Evolutionary conservation across 1,140 invertebrate genomes (phyloP), one percentile per base, ranked within the genome.

Genomic region (Grapholita molesta): DNA sequence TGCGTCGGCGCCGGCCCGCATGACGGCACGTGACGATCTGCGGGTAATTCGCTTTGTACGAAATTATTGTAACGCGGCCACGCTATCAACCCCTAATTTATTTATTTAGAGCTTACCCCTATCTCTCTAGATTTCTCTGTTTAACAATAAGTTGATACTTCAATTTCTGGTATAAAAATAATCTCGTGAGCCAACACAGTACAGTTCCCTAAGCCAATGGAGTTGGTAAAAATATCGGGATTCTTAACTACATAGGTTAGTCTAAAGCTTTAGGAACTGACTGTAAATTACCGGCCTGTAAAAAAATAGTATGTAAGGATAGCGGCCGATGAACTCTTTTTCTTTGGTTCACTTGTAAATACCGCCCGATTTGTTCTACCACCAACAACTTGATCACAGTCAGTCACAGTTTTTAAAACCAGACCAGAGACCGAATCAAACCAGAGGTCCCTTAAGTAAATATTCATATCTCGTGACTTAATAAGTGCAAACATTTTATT

Each of bases 41-140:
- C 83, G 81, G 81, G 81, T 73, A 64, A 69, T 74, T 61, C 55
- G 55, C 55, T 61, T 32, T 35, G 21, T 65, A 65, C n/a, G 30
- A 65, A 65, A 71, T 76, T 71, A 75, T 48, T 68, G 18, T 35
- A 55, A 68, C 30, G 65, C 72, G 69, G 69, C 66, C 35, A 57
- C 67, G 70, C 77, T 84, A 84, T 84, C 84, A 82, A 71, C 75
- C 80, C 77, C 75, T 68, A 70, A 64, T 30, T 38, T 65, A 32
- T 71, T 70, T 53, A 81, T 79, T 80, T 18, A 25, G 64, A 72
- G 64, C 28, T 9, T 81, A 78, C 86, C 86, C 86, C 66, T 78
- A 87, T 86, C 73, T 75, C 75, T 80, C 75, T 83, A 80, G 72
- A 83, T 85, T 85, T 85, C 83, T 86, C 79, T 48, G 3, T 8